Base-by-base conservation (phyloP, 2,888 invertebrate species). In the Eilema sororculum region DNA sequence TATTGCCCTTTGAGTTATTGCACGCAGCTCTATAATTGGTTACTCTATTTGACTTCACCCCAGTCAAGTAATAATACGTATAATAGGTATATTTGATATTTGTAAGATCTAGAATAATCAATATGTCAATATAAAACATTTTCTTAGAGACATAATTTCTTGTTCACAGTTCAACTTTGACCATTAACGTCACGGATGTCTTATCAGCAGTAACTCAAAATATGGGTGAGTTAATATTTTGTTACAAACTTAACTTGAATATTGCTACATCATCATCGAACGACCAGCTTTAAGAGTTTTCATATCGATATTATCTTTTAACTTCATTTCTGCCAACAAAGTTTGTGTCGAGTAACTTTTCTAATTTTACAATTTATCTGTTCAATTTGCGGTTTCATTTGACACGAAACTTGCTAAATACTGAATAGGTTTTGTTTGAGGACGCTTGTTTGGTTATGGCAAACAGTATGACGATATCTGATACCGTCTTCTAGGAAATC, bases 161-260 rank as follows among this genome's bases (percentile, higher is more conserved):
- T 56, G 82, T 90, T 92, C 89, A 82, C 91, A 93, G 93, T 78
- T 74, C 87, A 88, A 90, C 85, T 88, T 87, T 79, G 66, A 70
- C 80, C 79, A 86, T 85, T 82, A 87, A 87, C 86, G 85, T 86
- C 87, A 83, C 79, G 79, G 80, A 81, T 83, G 85, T 84, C 79
- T 84, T 86, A 88, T 82, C 86, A 83, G 78, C 74, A 66, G 80
- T 77, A 76, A 81, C 80, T 77, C 83, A 80, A 82, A 86, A 82
- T 82, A 84, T 81, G 77, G 89, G 92, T 91, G 83, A 90, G 91
- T 89, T 74, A 71, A 73, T 71, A 71, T 79, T 83, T 72, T 83
- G 82, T 83, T 82, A 86, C 70, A 83, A 86, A 85, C 73, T 84
- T 87, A 72, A 64, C 63, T 78, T 73, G 76, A 83, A 85, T 86